phyloP scores from a whole-genome alignment of 2,113 vertebrate genomes.

The Ptychochromis oligacanthus region DNA sequence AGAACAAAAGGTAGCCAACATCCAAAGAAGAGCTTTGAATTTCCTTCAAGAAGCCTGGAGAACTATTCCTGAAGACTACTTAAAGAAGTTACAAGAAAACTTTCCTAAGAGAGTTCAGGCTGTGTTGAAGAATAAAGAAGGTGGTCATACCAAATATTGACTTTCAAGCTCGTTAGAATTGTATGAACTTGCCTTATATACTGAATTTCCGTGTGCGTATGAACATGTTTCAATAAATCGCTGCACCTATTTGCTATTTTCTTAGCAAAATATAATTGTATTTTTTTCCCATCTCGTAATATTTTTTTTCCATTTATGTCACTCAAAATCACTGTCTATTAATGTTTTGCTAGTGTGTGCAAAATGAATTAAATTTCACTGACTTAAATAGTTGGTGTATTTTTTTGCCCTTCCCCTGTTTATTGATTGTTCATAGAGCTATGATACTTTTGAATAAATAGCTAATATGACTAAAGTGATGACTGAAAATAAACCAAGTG shows the following conservation, averaged over 20 bases:
- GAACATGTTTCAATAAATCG: too few species aligned
- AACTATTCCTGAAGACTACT: background rate
- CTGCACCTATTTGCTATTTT: too few species aligned
- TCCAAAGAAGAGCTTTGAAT: background rate
- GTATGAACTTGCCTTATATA: too few species aligned
- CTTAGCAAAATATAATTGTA: too few species aligned
- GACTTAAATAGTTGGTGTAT: background rate
- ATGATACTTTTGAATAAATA: background rate
- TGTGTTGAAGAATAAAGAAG: too few species aligned
- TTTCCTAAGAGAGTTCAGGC: background rate
- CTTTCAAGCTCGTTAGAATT: too few species aligned
- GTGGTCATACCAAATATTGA: too few species aligned
- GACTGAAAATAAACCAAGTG: constrained; percentile 12
- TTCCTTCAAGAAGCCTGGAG: background rate
- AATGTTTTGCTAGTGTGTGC: background rate
- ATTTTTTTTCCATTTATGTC: background rate
- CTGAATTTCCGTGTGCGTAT: too few species aligned
- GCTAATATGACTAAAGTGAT: background rate
- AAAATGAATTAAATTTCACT: background rate
- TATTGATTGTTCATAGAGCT: background rate
- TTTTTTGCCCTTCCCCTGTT: background rate
- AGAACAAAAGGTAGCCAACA: background rate
- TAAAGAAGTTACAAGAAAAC: background rate
- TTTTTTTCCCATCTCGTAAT: background rate
- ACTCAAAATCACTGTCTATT: background rate